Evolutionary conservation across 2,888 invertebrate genomes (phyloP), one percentile per base, ranked within the genome.

Genomic region (Bombylius major): DNA sequence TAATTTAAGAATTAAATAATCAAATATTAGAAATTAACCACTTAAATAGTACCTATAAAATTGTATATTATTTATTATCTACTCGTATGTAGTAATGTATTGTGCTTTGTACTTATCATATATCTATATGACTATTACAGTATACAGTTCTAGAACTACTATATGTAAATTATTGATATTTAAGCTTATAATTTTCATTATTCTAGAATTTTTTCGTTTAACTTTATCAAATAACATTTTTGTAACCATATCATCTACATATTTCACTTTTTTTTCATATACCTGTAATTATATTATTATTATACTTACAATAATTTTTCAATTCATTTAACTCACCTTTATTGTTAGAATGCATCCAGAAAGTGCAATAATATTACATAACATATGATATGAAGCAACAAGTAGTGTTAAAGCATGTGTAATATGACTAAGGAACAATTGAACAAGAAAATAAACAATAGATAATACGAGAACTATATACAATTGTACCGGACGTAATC

Each of bases 371-470:
- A 95, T 87, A 68, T 96, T 89, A 73, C 94, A 95, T 53, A 97
- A 81, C 80, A 93, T 90, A 75, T 96, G 94, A 76, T 95, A 96
- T 11, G 94, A 86, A 71, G 94, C 92, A 63, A 94, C 88, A 51
- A 95, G 82, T 12, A 96, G 79, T 1, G 95, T 94, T 52, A 96
- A 81, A 1, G 94, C 89, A 74, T 96, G 91, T 4, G 94, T 92
- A 64, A 91, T 77, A 72, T 96, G 89, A 59, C 93, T 91, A 9
- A 90, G 83, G 62, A 88, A 80, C 64, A 96, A 78, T 68, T 95
- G 88, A 5, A 88, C 83, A 62, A 87, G 73, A 75, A 95, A 93
- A 65, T 87, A 88, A 52, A 80, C 78, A 33, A 82, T 73, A 4
- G 89, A 87, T 65, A 91, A 77, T 62, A 82, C 76, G 62, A 91